Evolutionary conservation across 1,140 invertebrate genomes (phyloP), one percentile per base, ranked within the genome.

Genomic region (Andrena cerasifolii): DNA sequence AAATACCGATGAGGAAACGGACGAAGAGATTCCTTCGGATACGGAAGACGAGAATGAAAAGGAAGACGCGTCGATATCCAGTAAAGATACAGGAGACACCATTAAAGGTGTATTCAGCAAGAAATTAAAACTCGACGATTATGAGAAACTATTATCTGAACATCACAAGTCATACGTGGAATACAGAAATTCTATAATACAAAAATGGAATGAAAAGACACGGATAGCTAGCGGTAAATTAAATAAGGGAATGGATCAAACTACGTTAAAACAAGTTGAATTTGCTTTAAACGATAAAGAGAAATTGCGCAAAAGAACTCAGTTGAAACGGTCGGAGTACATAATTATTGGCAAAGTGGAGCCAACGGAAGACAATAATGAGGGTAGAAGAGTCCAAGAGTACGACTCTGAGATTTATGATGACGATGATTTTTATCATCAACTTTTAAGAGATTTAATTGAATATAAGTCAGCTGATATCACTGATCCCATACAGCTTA

Each of bases 341-440:
- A 91, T 94, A 62, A 95, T 97, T 62, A 84, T 97, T 31, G 97
- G 97, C 2, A 94, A 95, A 85, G 82, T 91, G 33, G 56, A 82
- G 18, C 28, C 56, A 8, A 18, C 49, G 75, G 74, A 91, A 77
- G 74, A 91, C 16, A 83, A 90, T 43, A 88, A 90, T 24, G 90
- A 92, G 45, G 89, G 91, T 24, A 92, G 92, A 86, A 91, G 92
- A 28, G 82, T 91, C 45, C 94, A 95, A 86, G 95, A 96, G 82
- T 95, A 95, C 81, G 96, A 98, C 91, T 75, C 92, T 0, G 97
- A 99, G 93, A 97, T 99, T 88, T 99, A 97, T 93, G 98, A 99
- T 90, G 98, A 99, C 90, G 96, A 96, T 90, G 98, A 99, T 91
- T 99, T 99, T 90, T 99, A 99, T 93, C 98, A 99, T 91, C 96